These are phyloP conservation scores for Drosophila nigritarsus DNA, from an alignment of 2,888 invertebrate species.

Conservation along the genomic window DNA sequence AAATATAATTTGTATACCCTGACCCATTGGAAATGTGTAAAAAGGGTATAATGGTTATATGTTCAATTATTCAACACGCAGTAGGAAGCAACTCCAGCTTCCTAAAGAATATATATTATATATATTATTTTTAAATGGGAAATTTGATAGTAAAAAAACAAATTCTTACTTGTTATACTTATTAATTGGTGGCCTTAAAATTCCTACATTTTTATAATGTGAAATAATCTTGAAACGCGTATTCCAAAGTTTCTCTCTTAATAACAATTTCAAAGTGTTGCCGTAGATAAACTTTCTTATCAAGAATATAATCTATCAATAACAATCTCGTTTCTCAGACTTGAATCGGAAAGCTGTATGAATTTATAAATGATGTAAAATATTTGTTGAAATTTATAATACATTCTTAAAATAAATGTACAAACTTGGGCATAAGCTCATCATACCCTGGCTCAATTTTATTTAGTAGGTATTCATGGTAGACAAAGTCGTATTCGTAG, in stretches of 20 bases:
- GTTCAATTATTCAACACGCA: background rate
- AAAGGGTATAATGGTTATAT: background rate
- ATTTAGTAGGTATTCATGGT: background rate
- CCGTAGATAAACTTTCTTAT: background rate
- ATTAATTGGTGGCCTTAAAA: background rate
- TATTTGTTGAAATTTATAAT: background rate
- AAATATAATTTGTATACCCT: background rate
- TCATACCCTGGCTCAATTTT: background rate
- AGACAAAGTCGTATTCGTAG: conserved; percentile 4
- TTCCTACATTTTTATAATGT: background rate
- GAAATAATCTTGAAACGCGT: accelerated
- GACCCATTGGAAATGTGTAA: background rate
- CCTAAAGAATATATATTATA: background rate
- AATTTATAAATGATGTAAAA: background rate
- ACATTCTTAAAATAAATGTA: no score
- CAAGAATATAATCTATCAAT: background rate
- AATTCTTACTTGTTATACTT: background rate
- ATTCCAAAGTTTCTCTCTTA: no score
- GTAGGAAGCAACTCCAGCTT: accelerated
- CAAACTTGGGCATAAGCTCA: background rate
- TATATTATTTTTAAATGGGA: background rate
- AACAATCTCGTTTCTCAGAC: background rate
- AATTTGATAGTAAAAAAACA: no score
- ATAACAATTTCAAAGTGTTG: background rate
- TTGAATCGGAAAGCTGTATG: background rate